Conservation (phyloP, 2,888 invertebrate genomes). For the Prenolepis imparis region DNA sequence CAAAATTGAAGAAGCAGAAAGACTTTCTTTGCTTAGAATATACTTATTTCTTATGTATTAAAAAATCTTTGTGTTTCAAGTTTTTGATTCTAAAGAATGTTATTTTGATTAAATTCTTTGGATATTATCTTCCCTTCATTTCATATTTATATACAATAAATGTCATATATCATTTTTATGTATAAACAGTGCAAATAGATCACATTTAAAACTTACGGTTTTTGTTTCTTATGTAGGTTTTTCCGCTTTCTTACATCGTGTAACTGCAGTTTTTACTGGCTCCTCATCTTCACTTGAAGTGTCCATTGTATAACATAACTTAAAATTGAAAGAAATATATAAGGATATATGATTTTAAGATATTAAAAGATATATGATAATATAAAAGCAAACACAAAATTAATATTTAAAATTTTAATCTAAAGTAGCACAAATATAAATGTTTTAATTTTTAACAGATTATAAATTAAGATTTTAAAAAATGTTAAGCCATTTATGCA, state of each 20-base stretch:
- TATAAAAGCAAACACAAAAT: neutral
- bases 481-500: neutral
- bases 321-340: constrained; percentile 69
- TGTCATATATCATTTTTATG: constrained; percentile 5
- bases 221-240: neutral
- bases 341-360: too few relatives aligned
- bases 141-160: constrained; percentile 2
- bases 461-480: neutral
- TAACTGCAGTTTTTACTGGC: neutral
- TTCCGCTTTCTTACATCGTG: neutral
- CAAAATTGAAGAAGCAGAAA: neutral
- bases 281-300: constrained; percentile 79
- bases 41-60: constrained; percentile 1
- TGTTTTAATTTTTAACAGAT: constrained; percentile 5
- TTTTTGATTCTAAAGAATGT: constrained; percentile 32
- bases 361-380: constrained; percentile 8
- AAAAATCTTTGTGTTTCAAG: neutral
- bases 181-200: constrained; percentile 32
- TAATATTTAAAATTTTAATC: neutral
- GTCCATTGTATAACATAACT: constrained; percentile 83
- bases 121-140: neutral
- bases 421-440: neutral
- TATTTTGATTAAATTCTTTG: constrained; percentile 17
- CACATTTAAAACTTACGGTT: neutral
- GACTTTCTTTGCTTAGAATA: neutral